Conservation (phyloP, 2,113 vertebrate genomes). For the Macroglossus sobrinus region DNA sequence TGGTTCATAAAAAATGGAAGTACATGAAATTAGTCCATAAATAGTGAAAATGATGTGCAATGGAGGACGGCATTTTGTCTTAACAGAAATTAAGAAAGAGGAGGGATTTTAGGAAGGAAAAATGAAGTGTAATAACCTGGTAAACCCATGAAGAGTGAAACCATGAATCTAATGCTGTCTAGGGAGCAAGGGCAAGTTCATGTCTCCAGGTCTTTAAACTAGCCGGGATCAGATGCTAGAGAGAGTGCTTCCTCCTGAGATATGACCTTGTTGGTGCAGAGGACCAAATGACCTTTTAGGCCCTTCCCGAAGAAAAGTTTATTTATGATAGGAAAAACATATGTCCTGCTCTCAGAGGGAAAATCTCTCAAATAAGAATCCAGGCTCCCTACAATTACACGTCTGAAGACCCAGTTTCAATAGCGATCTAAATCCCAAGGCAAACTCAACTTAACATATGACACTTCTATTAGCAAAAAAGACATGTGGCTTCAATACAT, state of each 20-base stretch:
- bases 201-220: not conserved
- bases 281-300: not conserved
- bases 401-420: not conserved
- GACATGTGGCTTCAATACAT: conserved; percentile 10
- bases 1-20: not conserved
- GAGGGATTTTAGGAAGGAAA: not conserved
- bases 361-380: conserved; percentile 12
- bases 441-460: conserved; percentile 24
- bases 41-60: not conserved
- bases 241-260: not conserved
- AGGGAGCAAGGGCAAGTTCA: not conserved
- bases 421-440: not conserved
- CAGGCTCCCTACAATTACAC: not conserved
- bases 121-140: not conserved
- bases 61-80: not conserved
- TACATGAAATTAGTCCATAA: not conserved
- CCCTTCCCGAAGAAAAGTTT: not conserved
- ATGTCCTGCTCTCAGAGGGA: not conserved
- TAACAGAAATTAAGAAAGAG: conserved; percentile 34
- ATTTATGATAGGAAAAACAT: not conserved
- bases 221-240: not conserved
- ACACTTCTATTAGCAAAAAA: conserved; percentile 20
- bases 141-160: not conserved
- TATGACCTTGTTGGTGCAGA: not conserved
- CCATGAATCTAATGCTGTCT: not conserved